phyloP scores from a whole-genome alignment of 2,888 invertebrate genomes.

The Elmis aenea region DNA sequence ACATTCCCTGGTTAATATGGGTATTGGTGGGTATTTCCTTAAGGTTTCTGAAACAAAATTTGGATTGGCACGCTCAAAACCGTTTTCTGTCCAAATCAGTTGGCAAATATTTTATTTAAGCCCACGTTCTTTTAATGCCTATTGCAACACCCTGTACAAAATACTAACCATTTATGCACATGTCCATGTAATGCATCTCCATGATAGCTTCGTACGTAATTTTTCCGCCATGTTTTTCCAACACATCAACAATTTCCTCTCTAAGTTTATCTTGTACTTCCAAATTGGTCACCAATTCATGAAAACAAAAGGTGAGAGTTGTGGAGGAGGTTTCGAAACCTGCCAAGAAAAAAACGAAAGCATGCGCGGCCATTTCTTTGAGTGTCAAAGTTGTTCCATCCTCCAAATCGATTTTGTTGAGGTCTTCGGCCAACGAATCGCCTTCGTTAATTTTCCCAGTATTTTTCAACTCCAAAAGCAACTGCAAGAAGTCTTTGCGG shows the following conservation, averaged over 20 bases:
- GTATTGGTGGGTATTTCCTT: slow-evolving; percentile 33
- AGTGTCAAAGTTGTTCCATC: slow-evolving; percentile 17
- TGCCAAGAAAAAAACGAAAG: slow-evolving; percentile 47
- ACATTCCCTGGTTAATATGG: slow-evolving; percentile 27
- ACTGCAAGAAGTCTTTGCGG: slow-evolving; percentile 41
- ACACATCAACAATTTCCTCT: slow-evolving; percentile 37
- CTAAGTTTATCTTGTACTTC: slow-evolving; percentile 46
- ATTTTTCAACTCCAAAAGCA: slow-evolving; percentile 33
- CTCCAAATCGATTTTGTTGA: slow-evolving; percentile 2
- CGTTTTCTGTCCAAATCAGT: slow-evolving; percentile 1
- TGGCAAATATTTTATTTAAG: too few relatives aligned
- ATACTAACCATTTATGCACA: slow-evolving; percentile 41
- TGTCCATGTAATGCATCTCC: slow-evolving; percentile 48
- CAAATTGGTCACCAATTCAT: slow-evolving; percentile 42
- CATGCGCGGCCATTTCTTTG: slow-evolving; percentile 39
- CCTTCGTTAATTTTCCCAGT: slow-evolving; percentile 4
- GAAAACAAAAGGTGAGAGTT: slow-evolving; percentile 41
- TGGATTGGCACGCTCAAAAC: too few relatives aligned
- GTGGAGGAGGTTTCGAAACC: slow-evolving; percentile 50
- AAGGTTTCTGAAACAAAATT: slow-evolving; percentile 31
- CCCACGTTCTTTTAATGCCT: too few relatives aligned
- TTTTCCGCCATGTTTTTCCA: slow-evolving; percentile 33
- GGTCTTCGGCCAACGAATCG: not conserved
- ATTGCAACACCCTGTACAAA: too few relatives aligned
- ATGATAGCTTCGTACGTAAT: slow-evolving; percentile 44